phyloP scores from a whole-genome alignment of 2,888 invertebrate species.

The Torymus tubicola region DNA sequence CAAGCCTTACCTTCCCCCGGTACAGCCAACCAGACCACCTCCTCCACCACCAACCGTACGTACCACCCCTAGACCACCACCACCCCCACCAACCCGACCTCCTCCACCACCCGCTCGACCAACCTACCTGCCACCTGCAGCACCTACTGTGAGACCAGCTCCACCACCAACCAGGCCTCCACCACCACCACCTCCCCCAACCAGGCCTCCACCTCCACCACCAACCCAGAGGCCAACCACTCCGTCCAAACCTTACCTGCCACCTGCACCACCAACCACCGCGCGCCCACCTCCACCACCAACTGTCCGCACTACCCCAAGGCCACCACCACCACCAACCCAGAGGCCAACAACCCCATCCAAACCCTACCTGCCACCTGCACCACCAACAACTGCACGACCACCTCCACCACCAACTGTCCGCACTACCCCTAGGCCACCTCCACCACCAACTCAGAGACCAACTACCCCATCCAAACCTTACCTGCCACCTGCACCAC shows the following conservation, averaged over 20 bases:
- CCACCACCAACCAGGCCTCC: conserved; percentile 64
- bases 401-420: conserved; percentile 1
- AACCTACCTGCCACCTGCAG: conserved; percentile 35
- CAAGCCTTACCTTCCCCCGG: conserved; percentile 28
- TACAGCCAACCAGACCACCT: conserved; percentile 42
- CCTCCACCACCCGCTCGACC: conserved; percentile 7
- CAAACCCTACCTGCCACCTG: no score
- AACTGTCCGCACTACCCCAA: conserved; percentile 22
- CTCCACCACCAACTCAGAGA: conserved; percentile 14
- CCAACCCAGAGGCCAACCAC: conserved; percentile 41
- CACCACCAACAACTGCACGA: conserved; percentile 33
- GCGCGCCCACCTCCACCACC: conserved; percentile 55
- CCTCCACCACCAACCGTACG: neutral
- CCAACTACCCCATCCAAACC: conserved; percentile 23
- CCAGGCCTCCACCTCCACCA: conserved; percentile 47
- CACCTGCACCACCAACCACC: conserved; percentile 62
- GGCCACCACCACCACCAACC: conserved; percentile 44
- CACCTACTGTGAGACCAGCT: conserved; percentile 43
- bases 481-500: conserved; percentile 57
- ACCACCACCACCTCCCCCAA: conserved; percentile 51
- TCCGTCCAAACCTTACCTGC: conserved; percentile 23
- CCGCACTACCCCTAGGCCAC: conserved; percentile 35
- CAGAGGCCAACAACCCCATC: conserved; percentile 43
- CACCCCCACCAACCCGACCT: conserved; percentile 29
- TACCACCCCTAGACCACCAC: conserved; percentile 33